Percentiles rank a stretch among this genome's conserved stretches.
Conservation (phyloP, 2,113 vertebrate genomes). For the Junco hyemalis region DNA sequence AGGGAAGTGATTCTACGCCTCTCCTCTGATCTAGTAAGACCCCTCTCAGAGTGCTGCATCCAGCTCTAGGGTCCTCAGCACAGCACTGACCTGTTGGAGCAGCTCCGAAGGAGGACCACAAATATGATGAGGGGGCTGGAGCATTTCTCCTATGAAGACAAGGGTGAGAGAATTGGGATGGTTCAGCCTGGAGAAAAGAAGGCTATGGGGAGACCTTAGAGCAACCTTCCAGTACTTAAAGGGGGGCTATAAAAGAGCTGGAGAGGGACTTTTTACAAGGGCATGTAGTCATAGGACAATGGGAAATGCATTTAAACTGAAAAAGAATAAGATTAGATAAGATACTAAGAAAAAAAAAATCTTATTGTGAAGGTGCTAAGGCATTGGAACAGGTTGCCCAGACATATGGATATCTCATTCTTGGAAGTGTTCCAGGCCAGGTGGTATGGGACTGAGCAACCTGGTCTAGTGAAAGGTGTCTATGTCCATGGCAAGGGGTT, state of each 20-base stretch:
- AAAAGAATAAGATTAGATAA: background rate
- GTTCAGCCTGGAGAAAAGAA: background rate
- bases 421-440: background rate
- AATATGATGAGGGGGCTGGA: background rate
- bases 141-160: background rate
- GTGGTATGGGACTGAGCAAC: background rate
- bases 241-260: background rate
- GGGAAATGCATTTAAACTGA: background rate
- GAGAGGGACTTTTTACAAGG: background rate
- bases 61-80: background rate
- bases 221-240: background rate
- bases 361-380: background rate
- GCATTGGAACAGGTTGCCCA: background rate
- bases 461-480: background rate
- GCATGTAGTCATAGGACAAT: background rate
- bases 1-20: background rate
- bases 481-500: background rate
- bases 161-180: background rate
- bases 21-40: background rate
- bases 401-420: background rate
- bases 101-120: background rate
- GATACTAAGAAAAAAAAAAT: background rate
- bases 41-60: rapidly evolving
- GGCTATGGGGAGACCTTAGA: background rate
- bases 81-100: background rate